These are phyloP conservation scores for Vombatus ursinus DNA, from an alignment of 2,113 vertebrate species.

Conservation along the genomic window DNA sequence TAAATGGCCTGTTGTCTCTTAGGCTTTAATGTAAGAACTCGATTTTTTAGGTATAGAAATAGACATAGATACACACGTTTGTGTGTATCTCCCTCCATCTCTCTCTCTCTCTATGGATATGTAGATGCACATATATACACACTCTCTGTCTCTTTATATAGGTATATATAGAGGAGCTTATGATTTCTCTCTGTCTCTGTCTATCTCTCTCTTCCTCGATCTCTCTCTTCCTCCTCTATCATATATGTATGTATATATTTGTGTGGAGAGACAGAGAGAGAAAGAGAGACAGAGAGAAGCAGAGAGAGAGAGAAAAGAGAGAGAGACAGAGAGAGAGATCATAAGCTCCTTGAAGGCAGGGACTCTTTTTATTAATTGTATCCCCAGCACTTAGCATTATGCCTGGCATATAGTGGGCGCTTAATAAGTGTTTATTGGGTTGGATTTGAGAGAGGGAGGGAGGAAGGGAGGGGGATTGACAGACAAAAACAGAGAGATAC, in stretches of 20 bases:
- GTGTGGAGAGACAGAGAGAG: neutral
- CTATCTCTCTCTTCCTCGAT: too few species aligned
- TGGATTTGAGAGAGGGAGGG: neutral
- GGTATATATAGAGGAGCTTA: neutral
- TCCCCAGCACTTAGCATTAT: neutral
- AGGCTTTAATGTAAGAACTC: neutral
- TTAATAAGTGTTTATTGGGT: neutral
- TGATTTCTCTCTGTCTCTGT: neutral
- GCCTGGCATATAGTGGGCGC: neutral
- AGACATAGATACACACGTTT: neutral
- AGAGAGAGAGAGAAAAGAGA: neutral
- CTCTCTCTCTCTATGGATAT: neutral
- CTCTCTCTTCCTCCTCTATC: neutral
- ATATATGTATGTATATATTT: neutral
- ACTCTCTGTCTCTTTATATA: neutral
- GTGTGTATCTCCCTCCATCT: neutral
- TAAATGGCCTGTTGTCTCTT: constrained; percentile 12
- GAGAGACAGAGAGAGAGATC: neutral
- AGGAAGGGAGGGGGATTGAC: too few species aligned
- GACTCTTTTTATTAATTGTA: neutral
- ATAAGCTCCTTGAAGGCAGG: neutral
- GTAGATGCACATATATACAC: too few species aligned
- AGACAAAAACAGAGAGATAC: too few species aligned
- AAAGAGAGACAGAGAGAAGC: neutral
- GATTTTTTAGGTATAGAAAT: neutral